phyloP scores from a whole-genome alignment of 2,797 vertebrate species.

The Mustela erminea region DNA sequence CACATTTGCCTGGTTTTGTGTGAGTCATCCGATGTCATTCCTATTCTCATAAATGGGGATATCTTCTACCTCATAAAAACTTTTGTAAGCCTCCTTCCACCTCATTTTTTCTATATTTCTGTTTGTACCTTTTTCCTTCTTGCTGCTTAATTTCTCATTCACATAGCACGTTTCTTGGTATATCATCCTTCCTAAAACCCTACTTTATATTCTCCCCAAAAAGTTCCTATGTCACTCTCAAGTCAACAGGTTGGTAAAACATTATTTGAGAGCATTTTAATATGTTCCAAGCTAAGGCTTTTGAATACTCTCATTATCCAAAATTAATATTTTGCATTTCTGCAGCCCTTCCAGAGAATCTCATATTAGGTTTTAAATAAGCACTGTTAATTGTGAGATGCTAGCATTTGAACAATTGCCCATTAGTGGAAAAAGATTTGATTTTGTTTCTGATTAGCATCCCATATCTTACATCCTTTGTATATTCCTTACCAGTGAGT shows the following conservation, averaged over 20 bases:
- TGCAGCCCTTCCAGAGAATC: not conserved
- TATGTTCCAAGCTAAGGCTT: not conserved
- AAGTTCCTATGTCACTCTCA: not conserved
- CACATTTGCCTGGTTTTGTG: not conserved
- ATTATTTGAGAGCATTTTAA: not conserved
- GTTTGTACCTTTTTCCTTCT: not conserved
- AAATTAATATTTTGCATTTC: not conserved
- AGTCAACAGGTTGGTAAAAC: conserved; percentile 1
- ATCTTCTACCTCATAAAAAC: not conserved
- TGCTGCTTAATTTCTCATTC: not conserved
- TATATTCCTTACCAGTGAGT: not conserved
- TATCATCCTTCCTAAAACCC: not conserved
- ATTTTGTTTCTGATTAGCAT: not conserved
- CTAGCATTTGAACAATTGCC: not conserved
- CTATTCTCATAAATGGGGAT: not conserved
- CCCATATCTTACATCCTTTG: not conserved
- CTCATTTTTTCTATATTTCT: not conserved
- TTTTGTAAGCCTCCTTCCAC: rapidly evolving
- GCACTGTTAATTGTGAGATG: not conserved
- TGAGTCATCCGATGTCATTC: not conserved
- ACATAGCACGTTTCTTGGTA: not conserved
- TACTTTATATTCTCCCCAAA: not conserved
- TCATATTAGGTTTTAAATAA: conserved; percentile 42
- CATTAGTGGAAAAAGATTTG: not conserved
- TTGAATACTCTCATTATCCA: not conserved